Evolutionary conservation across 2,113 vertebrate species (phyloP), one percentile per base, ranked within the genome.

Genomic region (Eptatretus burgeri): DNA sequence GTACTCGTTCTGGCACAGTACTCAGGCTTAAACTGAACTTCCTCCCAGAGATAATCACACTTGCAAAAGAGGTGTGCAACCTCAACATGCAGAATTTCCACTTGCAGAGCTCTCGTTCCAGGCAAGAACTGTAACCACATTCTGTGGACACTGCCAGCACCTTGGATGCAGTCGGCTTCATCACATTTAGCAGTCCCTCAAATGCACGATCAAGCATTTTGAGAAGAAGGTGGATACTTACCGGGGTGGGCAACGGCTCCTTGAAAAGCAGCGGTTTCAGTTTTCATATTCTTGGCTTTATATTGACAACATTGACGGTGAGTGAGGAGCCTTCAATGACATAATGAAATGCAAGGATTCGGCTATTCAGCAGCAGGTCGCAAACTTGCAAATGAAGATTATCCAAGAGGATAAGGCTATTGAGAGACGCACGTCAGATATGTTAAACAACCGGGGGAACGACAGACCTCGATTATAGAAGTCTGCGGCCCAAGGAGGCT

Each of bases 231-330:
- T 60, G 11, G 56, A 60, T 10, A 60, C 19, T n/a, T 60, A 60
- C 12, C n/a, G 56, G n/a, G 56, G 56, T 60, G 56, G 56, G 10
- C 56, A 60, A 19, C 9, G 56, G n/a, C 12, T 60, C n/a, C 56
- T 60, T n/a, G 56, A 60, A 19, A 60, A 60, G 56, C 56, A 60
- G 56, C 56, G 56, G n/a, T 60, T 60, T 60, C 56, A 60, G 12
- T 60, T 60, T 19, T 12, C 56, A 19, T 12, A 9, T n/a, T 60
- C 56, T n/a, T 60, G 56, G 56, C 56, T 60, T 19, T 60, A 60
- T 12, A 60, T 60, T 19, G 56, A 60, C 56, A 60, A 60, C 56
- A 60, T 60, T 19, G 56, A 60, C 9, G 56, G 56, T 12, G 56
- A 60, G 56, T 60, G 56, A 12, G 56, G 56, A 17, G 56, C 56